Evolutionary conservation across 2,888 invertebrate genomes (phyloP).

Genomic region (Resseliella maxima): DNA sequence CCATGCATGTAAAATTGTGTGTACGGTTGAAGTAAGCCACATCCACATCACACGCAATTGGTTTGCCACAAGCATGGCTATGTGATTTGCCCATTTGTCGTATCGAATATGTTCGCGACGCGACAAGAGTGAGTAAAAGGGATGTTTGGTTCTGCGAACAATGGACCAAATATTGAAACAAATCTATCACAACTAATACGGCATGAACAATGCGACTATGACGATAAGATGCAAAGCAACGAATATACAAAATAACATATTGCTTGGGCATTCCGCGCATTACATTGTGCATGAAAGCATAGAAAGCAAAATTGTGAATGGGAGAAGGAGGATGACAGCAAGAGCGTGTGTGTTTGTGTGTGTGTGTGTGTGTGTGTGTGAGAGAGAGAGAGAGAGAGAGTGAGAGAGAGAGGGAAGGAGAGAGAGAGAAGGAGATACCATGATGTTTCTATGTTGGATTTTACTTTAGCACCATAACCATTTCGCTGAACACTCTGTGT

Average conservation of each 20-base stretch:
- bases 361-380: background rate
- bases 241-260: background rate
- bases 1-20: background rate
- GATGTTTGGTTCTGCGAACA: background rate
- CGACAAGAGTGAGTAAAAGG: too few relatives aligned
- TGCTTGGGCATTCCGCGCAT: too few relatives aligned
- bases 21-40: background rate
- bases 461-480: background rate
- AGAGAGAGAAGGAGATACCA: too few relatives aligned
- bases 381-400: too few relatives aligned
- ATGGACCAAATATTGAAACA: conserved; percentile 6
- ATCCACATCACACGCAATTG: conserved; percentile 5
- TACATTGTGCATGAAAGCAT: too few relatives aligned
- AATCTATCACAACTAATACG: conserved; percentile 32
- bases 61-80: background rate
- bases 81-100: background rate
- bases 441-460: background rate
- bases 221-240: background rate
- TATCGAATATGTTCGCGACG: background rate
- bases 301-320: too few relatives aligned
- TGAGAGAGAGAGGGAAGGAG: too few relatives aligned
- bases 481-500: background rate
- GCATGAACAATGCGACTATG: background rate
- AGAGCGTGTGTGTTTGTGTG: background rate
- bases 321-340: too few relatives aligned